These are phyloP conservation scores for Drosophila affinis DNA, from an alignment of 2,888 invertebrate genomes.

Conservation along the genomic window DNA sequence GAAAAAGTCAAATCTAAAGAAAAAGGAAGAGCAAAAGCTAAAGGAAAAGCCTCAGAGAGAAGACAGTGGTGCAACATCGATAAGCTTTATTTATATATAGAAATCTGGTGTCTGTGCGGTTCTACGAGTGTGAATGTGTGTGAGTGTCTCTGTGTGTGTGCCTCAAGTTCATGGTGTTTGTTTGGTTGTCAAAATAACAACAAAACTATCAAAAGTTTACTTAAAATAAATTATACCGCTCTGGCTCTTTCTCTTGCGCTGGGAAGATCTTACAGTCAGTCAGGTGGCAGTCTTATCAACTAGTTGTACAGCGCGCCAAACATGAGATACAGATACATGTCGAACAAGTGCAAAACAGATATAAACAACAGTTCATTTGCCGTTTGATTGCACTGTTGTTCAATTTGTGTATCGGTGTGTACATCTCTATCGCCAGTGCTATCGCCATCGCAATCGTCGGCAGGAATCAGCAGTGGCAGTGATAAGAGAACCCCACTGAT, in stretches of 20 bases:
- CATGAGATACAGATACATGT: conserved; percentile 44
- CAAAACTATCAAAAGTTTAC: conserved; percentile 14
- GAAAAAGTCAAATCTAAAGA: too few species aligned
- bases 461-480: conserved; percentile 29
- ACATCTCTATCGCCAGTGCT: not conserved
- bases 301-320: conserved; percentile 52
- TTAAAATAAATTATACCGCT: conserved; percentile 1
- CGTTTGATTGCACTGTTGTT: conserved; percentile 63
- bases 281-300: conserved; percentile 5
- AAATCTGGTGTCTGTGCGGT: conserved; percentile 20
- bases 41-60: conserved; percentile 14
- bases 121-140: conserved; percentile 12
- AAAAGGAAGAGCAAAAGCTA: conserved; percentile 1
- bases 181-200: conserved; percentile 66
- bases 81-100: conserved; percentile 33
- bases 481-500: conserved; percentile 32
- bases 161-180: conserved; percentile 69
- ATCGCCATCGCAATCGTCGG: conserved; percentile 16
- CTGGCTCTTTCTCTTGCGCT: conserved; percentile 12
- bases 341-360: conserved; percentile 48
- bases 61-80: conserved; percentile 21
- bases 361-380: conserved; percentile 34
- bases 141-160: conserved; percentile 4
- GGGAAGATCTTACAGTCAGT: conserved; percentile 35
- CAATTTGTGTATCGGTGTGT: conserved; percentile 55